These are phyloP conservation scores for Martes martes DNA, from an alignment of 2,113 vertebrate species.

Conservation along the genomic window DNA sequence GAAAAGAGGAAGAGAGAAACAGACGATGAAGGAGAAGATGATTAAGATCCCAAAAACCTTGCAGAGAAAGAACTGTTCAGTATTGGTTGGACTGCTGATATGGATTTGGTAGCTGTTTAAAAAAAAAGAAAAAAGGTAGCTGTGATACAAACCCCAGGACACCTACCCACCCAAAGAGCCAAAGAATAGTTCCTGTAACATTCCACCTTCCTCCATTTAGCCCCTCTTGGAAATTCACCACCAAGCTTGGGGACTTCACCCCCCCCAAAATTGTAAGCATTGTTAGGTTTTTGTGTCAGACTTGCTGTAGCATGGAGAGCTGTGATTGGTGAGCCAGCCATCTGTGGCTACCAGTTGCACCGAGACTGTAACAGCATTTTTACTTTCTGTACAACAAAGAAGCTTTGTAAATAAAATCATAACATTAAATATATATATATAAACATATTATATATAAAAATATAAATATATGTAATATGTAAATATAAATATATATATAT, in stretches of 20 bases:
- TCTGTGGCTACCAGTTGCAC: slow-evolving; percentile 88
- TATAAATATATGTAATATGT: too few relatives aligned
- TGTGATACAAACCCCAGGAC: slow-evolving; percentile 78
- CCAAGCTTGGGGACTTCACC: slow-evolving; percentile 77
- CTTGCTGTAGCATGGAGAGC: slow-evolving; percentile 88
- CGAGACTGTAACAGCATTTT: slow-evolving; percentile 94
- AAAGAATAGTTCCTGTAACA: slow-evolving; percentile 90
- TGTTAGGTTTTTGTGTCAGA: slow-evolving; percentile 85
- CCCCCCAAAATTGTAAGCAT: slow-evolving; percentile 91
- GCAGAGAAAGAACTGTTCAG: slow-evolving; percentile 86
- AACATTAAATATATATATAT: slow-evolving; percentile 81
- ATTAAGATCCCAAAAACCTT: slow-evolving; percentile 78
- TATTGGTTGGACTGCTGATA: slow-evolving; percentile 87
- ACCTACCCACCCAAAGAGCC: slow-evolving; percentile 83
- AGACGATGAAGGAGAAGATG: slow-evolving; percentile 92
- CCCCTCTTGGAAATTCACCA: slow-evolving; percentile 85
- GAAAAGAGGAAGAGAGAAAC: slow-evolving; percentile 93
- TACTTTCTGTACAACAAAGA: slow-evolving; percentile 93
- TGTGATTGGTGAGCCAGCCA: slow-evolving; percentile 87
- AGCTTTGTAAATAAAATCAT: slow-evolving; percentile 99
- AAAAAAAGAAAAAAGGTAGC: slow-evolving; percentile 67
- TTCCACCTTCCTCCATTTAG: slow-evolving; percentile 88
- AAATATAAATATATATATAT: too few relatives aligned
- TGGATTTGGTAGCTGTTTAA: slow-evolving; percentile 81
- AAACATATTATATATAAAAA: too few relatives aligned